Evolutionary conservation across 1,140 invertebrate genomes (phyloP), one percentile per base, ranked within the genome.

Genomic region (Holcopasites calliopsidis): DNA sequence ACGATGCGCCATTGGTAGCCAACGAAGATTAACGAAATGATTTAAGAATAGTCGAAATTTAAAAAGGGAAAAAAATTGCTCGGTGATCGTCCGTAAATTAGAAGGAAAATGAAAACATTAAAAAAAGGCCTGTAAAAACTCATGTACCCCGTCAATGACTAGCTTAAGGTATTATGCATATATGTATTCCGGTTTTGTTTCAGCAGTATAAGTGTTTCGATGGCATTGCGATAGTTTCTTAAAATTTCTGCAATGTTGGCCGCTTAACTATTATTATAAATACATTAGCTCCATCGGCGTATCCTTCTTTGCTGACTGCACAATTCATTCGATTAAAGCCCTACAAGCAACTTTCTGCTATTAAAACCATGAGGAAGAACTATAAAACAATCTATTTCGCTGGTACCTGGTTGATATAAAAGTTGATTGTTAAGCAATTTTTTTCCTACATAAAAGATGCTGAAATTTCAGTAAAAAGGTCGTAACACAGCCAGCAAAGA

Each of bases 131-230:
- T 77, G 78, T 62, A 74, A 79, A 81, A 84, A 85, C 79, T 84
- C 76, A 75, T 84, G 77, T 83, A 87, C 83, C 69, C 61, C 68
- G 72, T 82, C 71, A 86, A 86, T 90, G 88, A 90, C 88, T 90
- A 88, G 88, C 81, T 89, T 88, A 87, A 83, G 77, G 79, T 88
- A 89, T 89, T 87, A 89, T 88, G 87, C 86, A 85, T 80, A 83
- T 79, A 71, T 47, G 83, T 77, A 81, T 80, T 84, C 62, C 66
- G 79, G 44, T 52, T 81, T 65, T 55, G 26, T 66, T 72, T 70
- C 55, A 74, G 35, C 42, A 44, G 3, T 3, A 18, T 72, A 77
- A 82, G 60, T 58, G 61, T 62, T 64, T 64, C 16, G 49, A 76
- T 57, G 64, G 58, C 49, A 64, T 62, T 76, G 58, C 49, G n/a